Evolutionary conservation across 2,888 invertebrate genomes (phyloP).

Genomic region (Alitta virens): DNA sequence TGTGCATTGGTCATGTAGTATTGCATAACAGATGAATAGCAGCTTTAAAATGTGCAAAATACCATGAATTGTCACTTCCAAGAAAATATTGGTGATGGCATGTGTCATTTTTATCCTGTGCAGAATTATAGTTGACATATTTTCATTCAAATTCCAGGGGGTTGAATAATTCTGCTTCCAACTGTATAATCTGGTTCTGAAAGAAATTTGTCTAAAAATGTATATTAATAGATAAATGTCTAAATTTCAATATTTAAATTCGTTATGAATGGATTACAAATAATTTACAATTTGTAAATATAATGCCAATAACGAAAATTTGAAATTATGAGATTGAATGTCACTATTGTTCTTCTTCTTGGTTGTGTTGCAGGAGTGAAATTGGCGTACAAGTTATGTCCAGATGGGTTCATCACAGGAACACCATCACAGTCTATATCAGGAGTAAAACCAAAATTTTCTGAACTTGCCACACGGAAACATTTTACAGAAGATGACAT

Average conservation of each 20-base stretch:
- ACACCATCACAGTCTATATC: constrained; percentile 39
- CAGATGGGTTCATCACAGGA: constrained; percentile 52
- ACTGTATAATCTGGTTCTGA: too few relatives aligned
- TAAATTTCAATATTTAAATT: background rate
- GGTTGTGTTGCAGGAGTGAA: constrained; percentile 43
- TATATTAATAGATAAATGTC: too few relatives aligned
- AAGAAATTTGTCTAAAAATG: too few relatives aligned
- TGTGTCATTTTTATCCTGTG: too few relatives aligned
- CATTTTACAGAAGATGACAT: constrained; percentile 39
- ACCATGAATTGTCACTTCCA: too few relatives aligned
- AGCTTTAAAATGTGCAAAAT: too few relatives aligned
- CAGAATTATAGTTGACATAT: too few relatives aligned
- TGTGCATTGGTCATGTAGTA: too few relatives aligned
- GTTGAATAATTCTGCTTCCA: too few relatives aligned
- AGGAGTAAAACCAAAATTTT: constrained; percentile 17
- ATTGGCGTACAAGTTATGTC: constrained; percentile 51
- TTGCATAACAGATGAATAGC: too few relatives aligned
- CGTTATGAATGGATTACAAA: background rate
- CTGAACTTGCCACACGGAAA: constrained; percentile 24
- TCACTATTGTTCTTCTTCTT: background rate
- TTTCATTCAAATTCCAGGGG: too few relatives aligned
- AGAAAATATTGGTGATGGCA: too few relatives aligned
- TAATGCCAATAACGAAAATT: background rate
- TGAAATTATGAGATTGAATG: background rate
- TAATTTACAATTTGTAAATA: background rate